phyloP scores from a whole-genome alignment of 2,113 vertebrate species.

The Hemicordylus capensis region DNA sequence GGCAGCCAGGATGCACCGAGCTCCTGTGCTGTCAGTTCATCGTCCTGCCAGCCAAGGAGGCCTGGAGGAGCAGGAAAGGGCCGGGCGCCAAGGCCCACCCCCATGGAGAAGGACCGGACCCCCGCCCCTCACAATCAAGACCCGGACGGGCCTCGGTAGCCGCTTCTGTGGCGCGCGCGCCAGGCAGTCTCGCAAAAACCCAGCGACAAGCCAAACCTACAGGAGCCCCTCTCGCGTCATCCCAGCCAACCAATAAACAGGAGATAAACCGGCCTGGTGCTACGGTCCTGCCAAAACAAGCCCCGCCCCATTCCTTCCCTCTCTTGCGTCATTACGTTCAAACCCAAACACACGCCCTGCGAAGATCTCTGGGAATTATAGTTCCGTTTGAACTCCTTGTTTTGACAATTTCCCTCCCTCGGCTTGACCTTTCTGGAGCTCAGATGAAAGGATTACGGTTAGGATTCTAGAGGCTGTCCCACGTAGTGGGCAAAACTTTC shows the following conservation, averaged over 20 bases:
- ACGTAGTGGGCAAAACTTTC: too few relatives aligned
- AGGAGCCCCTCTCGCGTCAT: background rate
- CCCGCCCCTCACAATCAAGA: background rate
- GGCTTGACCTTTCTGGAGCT: too few relatives aligned
- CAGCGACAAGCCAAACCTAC: background rate
- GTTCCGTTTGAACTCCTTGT: background rate
- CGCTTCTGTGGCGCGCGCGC: background rate
- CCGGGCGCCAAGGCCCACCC: background rate
- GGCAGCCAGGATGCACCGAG: background rate
- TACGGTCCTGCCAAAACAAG: background rate
- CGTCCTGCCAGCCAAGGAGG: background rate
- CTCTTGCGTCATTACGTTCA: background rate
- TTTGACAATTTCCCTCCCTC: background rate
- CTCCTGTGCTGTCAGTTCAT: background rate
- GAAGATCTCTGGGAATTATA: constrained; percentile 3
- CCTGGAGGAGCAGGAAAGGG: background rate
- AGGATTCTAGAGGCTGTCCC: too few relatives aligned
- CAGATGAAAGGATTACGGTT: too few relatives aligned
- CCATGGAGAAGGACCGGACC: background rate
- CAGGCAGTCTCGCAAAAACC: background rate
- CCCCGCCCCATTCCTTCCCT: background rate
- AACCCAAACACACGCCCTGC: too few relatives aligned
- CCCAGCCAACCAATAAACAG: background rate
- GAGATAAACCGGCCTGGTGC: background rate
- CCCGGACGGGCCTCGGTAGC: background rate